A percentile compares a stretch with the other conserved stretches of the same genome.
Conservation (phyloP, 2,113 vertebrate genomes). For the Pteropus alecto region DNA sequence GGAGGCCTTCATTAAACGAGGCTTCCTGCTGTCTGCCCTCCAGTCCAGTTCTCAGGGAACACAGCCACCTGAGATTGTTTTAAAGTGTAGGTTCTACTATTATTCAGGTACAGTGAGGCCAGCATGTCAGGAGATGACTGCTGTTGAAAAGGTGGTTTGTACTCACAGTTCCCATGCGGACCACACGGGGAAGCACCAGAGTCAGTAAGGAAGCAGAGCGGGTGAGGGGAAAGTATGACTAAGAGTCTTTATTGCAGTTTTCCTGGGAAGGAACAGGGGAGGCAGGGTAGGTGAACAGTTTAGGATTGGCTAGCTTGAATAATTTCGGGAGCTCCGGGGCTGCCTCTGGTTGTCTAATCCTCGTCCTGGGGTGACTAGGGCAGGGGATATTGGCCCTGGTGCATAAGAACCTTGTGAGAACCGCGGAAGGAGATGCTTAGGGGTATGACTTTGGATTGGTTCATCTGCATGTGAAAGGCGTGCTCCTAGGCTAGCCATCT, state of each 20-base stretch:
- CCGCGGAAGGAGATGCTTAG: neutral
- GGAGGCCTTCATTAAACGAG: fast-evolving
- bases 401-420: neutral
- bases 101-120: neutral
- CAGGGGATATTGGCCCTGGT: fast-evolving
- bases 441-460: neutral
- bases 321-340: too few species aligned
- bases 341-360: fast-evolving
- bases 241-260: neutral
- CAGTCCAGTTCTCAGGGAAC: fast-evolving
- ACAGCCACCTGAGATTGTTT: fast-evolving
- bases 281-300: neutral
- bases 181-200: fast-evolving
- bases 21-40: neutral
- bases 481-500: neutral
- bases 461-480: neutral
- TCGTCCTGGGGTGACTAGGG: neutral
- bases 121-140: neutral
- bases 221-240: fast-evolving
- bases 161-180: neutral
- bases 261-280: neutral
- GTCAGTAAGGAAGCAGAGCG: neutral
- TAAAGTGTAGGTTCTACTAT: neutral
- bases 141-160: neutral
- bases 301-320: neutral